phyloP scores from a whole-genome alignment of 2,113 vertebrate genomes.

The Amia ocellicauda region DNA sequence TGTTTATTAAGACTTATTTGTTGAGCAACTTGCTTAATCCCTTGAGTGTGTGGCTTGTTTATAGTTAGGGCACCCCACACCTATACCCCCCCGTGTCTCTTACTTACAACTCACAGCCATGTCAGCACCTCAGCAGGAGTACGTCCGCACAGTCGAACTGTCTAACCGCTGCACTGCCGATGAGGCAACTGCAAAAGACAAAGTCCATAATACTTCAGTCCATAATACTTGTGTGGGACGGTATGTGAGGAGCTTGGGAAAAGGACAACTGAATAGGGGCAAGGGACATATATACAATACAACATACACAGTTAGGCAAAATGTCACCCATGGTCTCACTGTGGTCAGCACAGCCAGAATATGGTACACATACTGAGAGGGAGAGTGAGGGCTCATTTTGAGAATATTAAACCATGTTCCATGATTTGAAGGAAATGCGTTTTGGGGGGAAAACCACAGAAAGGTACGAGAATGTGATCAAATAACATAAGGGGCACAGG shows the following conservation, averaged over 20 bases:
- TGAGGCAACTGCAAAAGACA: constrained; percentile 78
- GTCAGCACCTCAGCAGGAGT: constrained; percentile 94
- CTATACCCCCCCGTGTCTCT: not conserved
- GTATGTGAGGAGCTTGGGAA: not conserved
- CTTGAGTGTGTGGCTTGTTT: not conserved
- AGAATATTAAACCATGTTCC: not conserved
- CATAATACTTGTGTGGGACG: not conserved
- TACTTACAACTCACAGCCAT: constrained; percentile 74
- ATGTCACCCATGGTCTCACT: constrained; percentile 6
- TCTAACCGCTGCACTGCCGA: constrained; percentile 95
- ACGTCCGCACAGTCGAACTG: constrained; percentile 98
- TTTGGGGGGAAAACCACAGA: too few species aligned
- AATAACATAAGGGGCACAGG: too few species aligned
- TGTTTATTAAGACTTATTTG: too few species aligned
- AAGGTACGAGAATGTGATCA: too few species aligned
- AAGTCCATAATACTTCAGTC: constrained; percentile 28
- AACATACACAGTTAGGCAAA: constrained; percentile 16
- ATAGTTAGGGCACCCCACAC: not conserved
- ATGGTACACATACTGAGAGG: constrained; percentile 29
- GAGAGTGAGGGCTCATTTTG: constrained; percentile 23
- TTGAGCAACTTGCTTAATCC: too few species aligned
- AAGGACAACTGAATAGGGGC: not conserved
- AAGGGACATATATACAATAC: constrained; percentile 8
- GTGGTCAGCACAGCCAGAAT: constrained; percentile 23
- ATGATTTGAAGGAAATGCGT: too few species aligned